phyloP scores from a whole-genome alignment of 2,797 vertebrate genomes.

The Tokudaia tokunoshimensis region DNA sequence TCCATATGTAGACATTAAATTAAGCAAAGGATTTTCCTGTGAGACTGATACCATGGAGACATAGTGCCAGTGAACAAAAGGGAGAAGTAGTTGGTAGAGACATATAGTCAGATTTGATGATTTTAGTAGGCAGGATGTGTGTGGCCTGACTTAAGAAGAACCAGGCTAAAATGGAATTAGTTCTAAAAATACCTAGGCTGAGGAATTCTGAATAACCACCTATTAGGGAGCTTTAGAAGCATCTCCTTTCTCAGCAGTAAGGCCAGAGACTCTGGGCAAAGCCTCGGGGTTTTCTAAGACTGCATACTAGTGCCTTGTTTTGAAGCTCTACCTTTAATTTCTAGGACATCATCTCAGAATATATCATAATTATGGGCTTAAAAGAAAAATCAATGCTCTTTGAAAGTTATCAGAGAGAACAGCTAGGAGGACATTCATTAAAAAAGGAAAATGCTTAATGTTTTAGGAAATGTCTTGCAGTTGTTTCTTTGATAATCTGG shows the following conservation, averaged over 20 bases:
- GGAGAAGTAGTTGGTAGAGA: neutral
- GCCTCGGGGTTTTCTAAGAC: neutral
- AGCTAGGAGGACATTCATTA: neutral
- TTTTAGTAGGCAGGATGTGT: neutral
- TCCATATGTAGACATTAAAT: neutral
- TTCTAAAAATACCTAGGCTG: neutral
- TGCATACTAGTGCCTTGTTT: slow-evolving; percentile 13
- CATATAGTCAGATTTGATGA: neutral
- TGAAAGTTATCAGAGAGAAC: slow-evolving; percentile 17
- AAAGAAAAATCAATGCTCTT: slow-evolving; percentile 27
- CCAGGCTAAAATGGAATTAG: neutral
- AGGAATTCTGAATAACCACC: neutral
- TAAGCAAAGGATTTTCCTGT: neutral
- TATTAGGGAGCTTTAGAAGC: neutral
- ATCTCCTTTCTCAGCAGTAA: neutral
- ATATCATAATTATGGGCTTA: neutral
- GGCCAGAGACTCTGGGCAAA: neutral
- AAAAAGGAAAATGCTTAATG: neutral
- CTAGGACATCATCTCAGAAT: slow-evolving; percentile 29
- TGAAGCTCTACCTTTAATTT: slow-evolving; percentile 40
- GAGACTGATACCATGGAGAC: neutral
- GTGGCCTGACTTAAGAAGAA: neutral
- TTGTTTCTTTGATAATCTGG: slow-evolving; percentile 24
- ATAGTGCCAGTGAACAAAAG: neutral
- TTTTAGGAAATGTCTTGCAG: slow-evolving; percentile 7